A percentile compares a stretch with the other conserved stretches of the same genome.
Conservation (phyloP, 2,797 vertebrate species). For the Crotalus adamanteus region DNA sequence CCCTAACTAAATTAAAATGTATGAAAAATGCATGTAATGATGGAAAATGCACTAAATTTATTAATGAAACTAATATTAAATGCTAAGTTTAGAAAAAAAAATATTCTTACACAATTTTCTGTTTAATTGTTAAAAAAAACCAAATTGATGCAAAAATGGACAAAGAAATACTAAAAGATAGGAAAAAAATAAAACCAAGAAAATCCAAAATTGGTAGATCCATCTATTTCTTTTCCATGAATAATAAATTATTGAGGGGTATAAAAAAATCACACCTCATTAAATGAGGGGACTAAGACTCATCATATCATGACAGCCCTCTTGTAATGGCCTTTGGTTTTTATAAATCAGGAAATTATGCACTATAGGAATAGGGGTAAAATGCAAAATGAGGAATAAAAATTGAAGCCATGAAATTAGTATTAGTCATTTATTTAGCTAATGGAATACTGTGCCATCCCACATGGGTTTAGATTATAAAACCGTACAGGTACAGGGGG, state of each 20-base stretch:
- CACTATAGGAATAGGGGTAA: not conserved
- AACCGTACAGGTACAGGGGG: not conserved
- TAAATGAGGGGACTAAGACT: not conserved
- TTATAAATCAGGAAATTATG: not conserved
- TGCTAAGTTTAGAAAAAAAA: not conserved
- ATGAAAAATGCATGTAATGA: not conserved
- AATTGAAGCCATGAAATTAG: not conserved
- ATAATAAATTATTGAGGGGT: not conserved
- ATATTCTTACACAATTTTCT: not conserved
- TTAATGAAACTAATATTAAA: not conserved
- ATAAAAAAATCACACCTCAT: not conserved
- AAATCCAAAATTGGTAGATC: not conserved
- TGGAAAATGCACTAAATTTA: not conserved
- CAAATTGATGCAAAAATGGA: not conserved
- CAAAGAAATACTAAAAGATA: not conserved
- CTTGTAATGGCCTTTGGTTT: not conserved
- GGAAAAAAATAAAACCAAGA: not conserved
- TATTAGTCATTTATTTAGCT: not conserved
- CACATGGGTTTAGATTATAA: not conserved
- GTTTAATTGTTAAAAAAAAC: not conserved
- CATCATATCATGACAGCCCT: not conserved
- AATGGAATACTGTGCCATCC: not conserved
- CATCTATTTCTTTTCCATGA: not conserved
- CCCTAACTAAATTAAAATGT: not conserved
- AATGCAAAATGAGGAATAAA: not conserved